Evolutionary conservation across 2,888 invertebrate genomes (phyloP), one percentile per base, ranked within the genome.

Genomic region (Mythimna albipuncta): DNA sequence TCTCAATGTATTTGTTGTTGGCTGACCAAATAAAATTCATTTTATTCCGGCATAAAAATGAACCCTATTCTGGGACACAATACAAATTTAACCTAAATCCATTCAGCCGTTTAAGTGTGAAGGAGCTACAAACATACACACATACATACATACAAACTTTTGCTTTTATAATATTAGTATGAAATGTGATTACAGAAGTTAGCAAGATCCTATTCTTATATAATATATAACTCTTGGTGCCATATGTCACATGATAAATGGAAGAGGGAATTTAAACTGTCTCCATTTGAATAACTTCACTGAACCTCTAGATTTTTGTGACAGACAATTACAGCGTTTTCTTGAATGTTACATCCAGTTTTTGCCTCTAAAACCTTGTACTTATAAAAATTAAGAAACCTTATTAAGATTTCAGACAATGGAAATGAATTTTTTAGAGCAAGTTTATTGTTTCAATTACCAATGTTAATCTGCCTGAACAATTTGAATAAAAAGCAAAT

Each of bases 261-360:
- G 10, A 66, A 66, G 54, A 47, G 7, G 19, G 54, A 26, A 32
- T 26, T 38, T 11, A 10, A 21, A 57, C 13, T 61, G 4, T 54
- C 41, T 66, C 54, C 58, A 57, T 66, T 69, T 19, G 72, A 69
- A 77, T 76, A 57, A 10, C 64, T 67, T 41, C 38, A 35, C 19
- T 64, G 38, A 64, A 72, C 50, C 64, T 65, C 21, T 67, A 57
- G 44, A 44, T 63, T 77, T 82, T 82, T 82, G 65, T 59, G 6
- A 21, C 58, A 67, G 71, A 82, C 72, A 77, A 80, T 80, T 77
- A 68, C 19, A 35, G n/a, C 47, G 69, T 59, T 16, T 71, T 75
- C 63, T 76, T 82, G 55, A 69, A 66, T 50, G 55, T 65, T n/a
- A 64, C 71, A 69, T 50, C 71, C 41, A 65, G 35, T 68, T 71